Conservation (phyloP, 1,140 invertebrate species). For the Pachyrhynchus sulphureomaculatus region DNA sequence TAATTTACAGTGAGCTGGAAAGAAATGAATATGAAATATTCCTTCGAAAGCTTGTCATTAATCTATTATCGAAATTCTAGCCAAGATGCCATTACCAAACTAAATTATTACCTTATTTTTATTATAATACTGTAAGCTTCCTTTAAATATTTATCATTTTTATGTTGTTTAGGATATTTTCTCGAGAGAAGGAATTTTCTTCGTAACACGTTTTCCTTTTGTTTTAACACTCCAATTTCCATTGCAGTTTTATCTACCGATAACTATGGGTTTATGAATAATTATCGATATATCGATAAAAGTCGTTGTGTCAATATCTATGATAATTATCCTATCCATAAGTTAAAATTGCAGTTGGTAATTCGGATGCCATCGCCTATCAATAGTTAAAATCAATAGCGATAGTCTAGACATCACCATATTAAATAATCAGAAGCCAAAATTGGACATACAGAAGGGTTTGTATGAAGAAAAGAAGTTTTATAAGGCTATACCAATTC, state of each 20-base stretch:
- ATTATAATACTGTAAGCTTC: slow-evolving; percentile 4
- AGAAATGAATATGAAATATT: slow-evolving; percentile 25
- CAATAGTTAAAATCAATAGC: no score
- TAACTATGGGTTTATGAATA: no score
- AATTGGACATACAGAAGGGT: no score
- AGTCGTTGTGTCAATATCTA: no score
- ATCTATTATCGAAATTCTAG: slow-evolving; percentile 1
- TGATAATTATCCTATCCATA: no score
- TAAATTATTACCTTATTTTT: neutral
- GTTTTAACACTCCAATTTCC: slow-evolving; percentile 29
- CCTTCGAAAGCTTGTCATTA: slow-evolving; percentile 12
- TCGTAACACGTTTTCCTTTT: slow-evolving; percentile 25
- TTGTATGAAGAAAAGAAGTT: no score
- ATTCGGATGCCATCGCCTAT: no score
- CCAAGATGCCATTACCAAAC: neutral
- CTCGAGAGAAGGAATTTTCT: slow-evolving; percentile 20
- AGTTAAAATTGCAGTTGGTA: no score
- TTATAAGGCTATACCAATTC: no score
- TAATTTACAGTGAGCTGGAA: slow-evolving; percentile 5
- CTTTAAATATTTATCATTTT: slow-evolving; percentile 25
- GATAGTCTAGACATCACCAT: no score
- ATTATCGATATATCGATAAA: no score
- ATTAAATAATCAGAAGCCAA: no score
- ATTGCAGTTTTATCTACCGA: slow-evolving; percentile 28
- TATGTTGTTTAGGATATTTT: slow-evolving; percentile 18